Evolutionary conservation across 1,140 invertebrate genomes (phyloP).

Genomic region (Triops cancriformis): DNA sequence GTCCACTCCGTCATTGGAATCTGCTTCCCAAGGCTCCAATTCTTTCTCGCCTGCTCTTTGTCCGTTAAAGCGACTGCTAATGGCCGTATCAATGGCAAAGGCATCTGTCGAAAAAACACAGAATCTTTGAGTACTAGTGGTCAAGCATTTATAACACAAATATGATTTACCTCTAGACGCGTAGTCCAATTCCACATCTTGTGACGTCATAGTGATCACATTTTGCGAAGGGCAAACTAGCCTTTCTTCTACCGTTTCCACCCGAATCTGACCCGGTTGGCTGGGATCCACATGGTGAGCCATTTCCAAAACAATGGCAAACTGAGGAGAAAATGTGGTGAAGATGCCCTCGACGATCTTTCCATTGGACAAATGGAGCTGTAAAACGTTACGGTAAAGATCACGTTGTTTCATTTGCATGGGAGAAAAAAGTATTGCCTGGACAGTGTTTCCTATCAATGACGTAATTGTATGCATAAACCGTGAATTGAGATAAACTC

Average conservation of each 20-base stretch:
- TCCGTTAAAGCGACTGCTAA: slow-evolving; percentile 45
- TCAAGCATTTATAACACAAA: slow-evolving; percentile 14
- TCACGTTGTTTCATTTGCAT: no score
- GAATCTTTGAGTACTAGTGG: slow-evolving; percentile 16
- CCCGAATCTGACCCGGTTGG: slow-evolving; percentile 47
- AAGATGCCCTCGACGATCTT: slow-evolving; percentile 76
- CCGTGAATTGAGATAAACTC: slow-evolving; percentile 74
- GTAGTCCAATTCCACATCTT: slow-evolving; percentile 78
- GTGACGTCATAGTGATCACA: slow-evolving; percentile 65
- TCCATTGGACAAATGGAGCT: slow-evolving; percentile 68
- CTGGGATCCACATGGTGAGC: slow-evolving; percentile 67
- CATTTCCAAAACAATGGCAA: slow-evolving; percentile 74
- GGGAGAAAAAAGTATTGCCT: no score
- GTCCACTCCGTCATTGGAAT: slow-evolving; percentile 50
- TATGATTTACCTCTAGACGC: slow-evolving; percentile 55
- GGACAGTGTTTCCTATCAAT: slow-evolving; percentile 69
- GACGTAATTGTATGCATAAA: slow-evolving; percentile 77
- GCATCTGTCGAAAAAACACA: slow-evolving; percentile 33
- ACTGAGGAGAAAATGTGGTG: slow-evolving; percentile 71
- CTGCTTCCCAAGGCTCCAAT: slow-evolving; percentile 79
- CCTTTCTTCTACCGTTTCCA: slow-evolving; percentile 65
- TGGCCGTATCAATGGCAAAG: slow-evolving; percentile 63
- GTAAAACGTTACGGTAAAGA: slow-evolving; percentile 30
- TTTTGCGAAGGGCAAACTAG: slow-evolving; percentile 75
- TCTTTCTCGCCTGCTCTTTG: slow-evolving; percentile 59